Percentiles rank a stretch among this genome's conserved stretches.
Evolutionary conservation across 2,113 vertebrate species (phyloP).

Genomic region (Cariama cristata): DNA sequence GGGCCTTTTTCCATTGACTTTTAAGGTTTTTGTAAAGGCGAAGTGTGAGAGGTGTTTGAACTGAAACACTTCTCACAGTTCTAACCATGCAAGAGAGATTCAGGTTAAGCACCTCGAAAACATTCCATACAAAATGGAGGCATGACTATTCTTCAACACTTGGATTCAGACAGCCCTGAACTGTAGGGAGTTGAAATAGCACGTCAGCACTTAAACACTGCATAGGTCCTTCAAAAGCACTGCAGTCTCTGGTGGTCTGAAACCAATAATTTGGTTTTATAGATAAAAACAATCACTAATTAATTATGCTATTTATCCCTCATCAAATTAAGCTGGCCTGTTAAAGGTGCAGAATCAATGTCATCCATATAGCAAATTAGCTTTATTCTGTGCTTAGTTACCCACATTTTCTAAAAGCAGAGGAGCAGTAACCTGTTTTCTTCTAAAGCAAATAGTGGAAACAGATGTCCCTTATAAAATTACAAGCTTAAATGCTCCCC

Average conservation of each 20-base stretch:
- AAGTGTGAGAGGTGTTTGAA: neutral
- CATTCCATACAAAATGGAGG: neutral
- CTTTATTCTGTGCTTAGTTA: neutral
- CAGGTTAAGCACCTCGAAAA: neutral
- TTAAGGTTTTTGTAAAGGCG: neutral
- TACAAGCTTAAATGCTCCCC: neutral
- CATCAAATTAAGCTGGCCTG: neutral
- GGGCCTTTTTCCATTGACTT: neutral
- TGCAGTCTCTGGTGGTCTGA: neutral
- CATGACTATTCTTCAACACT: neutral
- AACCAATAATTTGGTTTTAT: conserved; percentile 3
- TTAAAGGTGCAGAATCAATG: conserved; percentile 4
- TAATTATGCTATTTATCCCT: conserved; percentile 6
- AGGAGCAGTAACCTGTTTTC: neutral
- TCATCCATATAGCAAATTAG: conserved; percentile 10
- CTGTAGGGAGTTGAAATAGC: neutral
- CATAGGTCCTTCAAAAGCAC: neutral
- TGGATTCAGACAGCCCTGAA: neutral
- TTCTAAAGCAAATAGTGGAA: neutral
- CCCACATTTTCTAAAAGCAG: neutral
- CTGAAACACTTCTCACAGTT: neutral
- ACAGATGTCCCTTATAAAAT: neutral
- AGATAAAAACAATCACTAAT: conserved; percentile 7
- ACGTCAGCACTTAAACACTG: neutral
- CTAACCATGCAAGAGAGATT: neutral